Evolutionary conservation across 2,113 vertebrate species (phyloP), one percentile per base, ranked within the genome.

Genomic region (Meles meles): DNA sequence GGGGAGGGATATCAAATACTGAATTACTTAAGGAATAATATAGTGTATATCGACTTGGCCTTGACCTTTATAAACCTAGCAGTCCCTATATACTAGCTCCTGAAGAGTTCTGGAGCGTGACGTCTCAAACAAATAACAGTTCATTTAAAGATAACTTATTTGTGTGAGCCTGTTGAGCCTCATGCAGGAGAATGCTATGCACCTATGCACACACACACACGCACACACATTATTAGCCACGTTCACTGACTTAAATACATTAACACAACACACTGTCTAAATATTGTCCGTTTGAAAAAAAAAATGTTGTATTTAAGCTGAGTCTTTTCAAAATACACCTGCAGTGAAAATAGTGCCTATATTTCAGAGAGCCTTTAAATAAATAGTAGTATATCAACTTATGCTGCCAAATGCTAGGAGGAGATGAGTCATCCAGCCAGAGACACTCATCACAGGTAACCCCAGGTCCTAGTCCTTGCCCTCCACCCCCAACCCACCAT

Each of bases 231-330:
- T 49, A 11, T 15, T 6, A 9, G 49, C 49, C 67, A 69, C 1
- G 11, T 52, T 29, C 74, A 34, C 17, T 42, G 52, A 95, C 37
- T 63, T 77, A 92, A 90, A 39, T 72, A 83, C 10, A 63, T 81
- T 67, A 49, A 74, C 18, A 37, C 18, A n/a, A n/a, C 67, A 81
- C 11, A n/a, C 3, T 74, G 49, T 92, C 52, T 92, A 76, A 63
- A 69, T 63, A 92, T 76, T 90, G 80, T 92, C 79, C 55, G 72
- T 21, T 57, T 93, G 61, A 47, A 94, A 97, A 47, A 94, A 97
- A 98, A 57, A 23, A 82, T 2, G 4, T 39, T 65, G 27, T 31
- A 7, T 74, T 55, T 27, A 95, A 72, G 79, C 72, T 8, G 5
- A 88, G 47, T 49, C 72, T 83, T 90, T 76, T 88, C 74, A 97